Percentiles rank a stretch among this genome's conserved stretches.
Conservation (phyloP, 2,113 vertebrate species). For the Excalfactoria chinensis region DNA sequence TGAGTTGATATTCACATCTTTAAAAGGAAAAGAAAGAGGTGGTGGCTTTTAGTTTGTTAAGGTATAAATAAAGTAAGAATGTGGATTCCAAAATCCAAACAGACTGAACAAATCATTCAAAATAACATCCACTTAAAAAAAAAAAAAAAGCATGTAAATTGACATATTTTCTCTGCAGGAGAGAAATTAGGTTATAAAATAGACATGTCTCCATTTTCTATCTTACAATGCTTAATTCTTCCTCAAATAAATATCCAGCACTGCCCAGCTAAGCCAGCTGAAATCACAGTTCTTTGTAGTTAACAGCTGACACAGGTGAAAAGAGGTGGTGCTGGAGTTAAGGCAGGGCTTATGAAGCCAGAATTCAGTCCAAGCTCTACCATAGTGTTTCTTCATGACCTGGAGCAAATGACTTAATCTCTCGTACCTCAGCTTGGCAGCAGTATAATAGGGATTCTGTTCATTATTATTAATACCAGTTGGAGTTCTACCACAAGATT, state of each 20-base stretch:
- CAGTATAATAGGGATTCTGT: conserved; percentile 24
- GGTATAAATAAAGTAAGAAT: background rate
- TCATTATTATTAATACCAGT: conserved; percentile 54
- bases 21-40: background rate
- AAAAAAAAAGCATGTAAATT: background rate
- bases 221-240: conserved; percentile 35
- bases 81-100: background rate
- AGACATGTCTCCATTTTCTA: conserved; percentile 17
- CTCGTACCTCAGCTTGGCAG: background rate
- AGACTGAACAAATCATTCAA: background rate
- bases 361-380: background rate
- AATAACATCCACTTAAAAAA: background rate
- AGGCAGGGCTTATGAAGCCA: conserved; percentile 16
- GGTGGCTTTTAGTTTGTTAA: background rate
- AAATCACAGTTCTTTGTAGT: conserved; percentile 40
- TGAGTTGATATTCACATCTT: background rate
- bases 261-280: conserved; percentile 9
- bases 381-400: conserved; percentile 16
- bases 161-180: conserved; percentile 20
- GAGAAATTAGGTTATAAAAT: background rate
- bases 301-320: conserved; percentile 10
- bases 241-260: conserved; percentile 54
- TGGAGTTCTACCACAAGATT: conserved; percentile 19
- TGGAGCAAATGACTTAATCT: conserved; percentile 47
- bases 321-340: conserved; percentile 1